These are phyloP conservation scores for Lathronympha strigana DNA, from an alignment of 2,888 invertebrate genomes.

Conservation along the genomic window DNA sequence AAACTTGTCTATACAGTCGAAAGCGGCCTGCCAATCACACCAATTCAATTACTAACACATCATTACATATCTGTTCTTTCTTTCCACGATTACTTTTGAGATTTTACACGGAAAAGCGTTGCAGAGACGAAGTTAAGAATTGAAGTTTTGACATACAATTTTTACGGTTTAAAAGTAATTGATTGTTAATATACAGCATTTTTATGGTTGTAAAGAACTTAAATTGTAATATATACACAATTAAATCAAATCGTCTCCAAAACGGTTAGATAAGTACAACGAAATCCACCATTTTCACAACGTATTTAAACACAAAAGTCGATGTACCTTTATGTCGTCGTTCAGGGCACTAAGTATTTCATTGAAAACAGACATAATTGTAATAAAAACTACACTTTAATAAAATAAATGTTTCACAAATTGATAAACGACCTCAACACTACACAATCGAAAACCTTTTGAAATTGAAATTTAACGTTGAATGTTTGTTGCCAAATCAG, in stretches of 20 bases:
- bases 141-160: background rate
- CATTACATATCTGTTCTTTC: too few relatives aligned
- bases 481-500: slow-evolving; percentile 31
- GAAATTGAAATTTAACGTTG: slow-evolving; percentile 64
- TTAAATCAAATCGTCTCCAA: slow-evolving; percentile 5
- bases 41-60: slow-evolving; percentile 20
- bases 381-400: slow-evolving; percentile 59
- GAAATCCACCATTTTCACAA: slow-evolving; percentile 22
- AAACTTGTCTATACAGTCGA: slow-evolving; percentile 66
- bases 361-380: slow-evolving; percentile 77
- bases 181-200: background rate
- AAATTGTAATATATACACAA: background rate
- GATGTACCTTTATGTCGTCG: slow-evolving; percentile 68
- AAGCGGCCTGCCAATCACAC: slow-evolving; percentile 61
- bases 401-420: slow-evolving; percentile 59
- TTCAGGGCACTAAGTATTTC: slow-evolving; percentile 69
- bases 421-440: slow-evolving; percentile 71
- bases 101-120: background rate
- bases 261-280: background rate
- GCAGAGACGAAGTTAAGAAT: background rate
- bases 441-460: slow-evolving; percentile 76
- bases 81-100: background rate
- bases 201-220: background rate
- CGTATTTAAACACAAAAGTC: slow-evolving; percentile 17
- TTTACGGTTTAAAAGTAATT: background rate